Percentiles rank a stretch among this genome's conserved stretches.
Conservation (phyloP, 1,140 invertebrate genomes). For the Aradophagus sp. region DNA sequence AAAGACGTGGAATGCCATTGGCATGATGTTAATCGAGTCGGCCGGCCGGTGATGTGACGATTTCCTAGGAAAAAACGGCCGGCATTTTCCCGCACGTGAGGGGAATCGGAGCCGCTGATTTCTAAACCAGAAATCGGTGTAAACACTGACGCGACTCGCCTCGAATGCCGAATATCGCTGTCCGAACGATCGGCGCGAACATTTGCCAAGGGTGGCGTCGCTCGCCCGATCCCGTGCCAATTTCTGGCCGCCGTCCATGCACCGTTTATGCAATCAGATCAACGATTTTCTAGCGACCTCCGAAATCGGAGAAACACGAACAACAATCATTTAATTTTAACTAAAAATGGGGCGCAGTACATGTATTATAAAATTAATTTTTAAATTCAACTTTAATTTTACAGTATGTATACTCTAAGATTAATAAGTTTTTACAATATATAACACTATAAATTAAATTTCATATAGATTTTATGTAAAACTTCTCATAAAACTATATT, state of each 20-base stretch:
- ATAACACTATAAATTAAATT: too few species aligned
- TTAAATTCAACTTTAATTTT: too few species aligned
- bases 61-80: slow-evolving; percentile 58
- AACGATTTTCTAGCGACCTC: slow-evolving; percentile 1
- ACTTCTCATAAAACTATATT: too few species aligned
- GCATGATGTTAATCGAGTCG: slow-evolving; percentile 47
- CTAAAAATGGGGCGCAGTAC: too few species aligned
- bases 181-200: slow-evolving; percentile 12
- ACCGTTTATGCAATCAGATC: slow-evolving; percentile 26
- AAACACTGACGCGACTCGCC: slow-evolving; percentile 37
- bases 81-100: slow-evolving; percentile 65
- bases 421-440: too few species aligned
- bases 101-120: slow-evolving; percentile 57
- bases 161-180: slow-evolving; percentile 54
- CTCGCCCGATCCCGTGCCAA: slow-evolving; percentile 21
- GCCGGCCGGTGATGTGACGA: slow-evolving; percentile 35
- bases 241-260: slow-evolving; percentile 6
- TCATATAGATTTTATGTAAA: too few species aligned
- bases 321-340: too few species aligned
- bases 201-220: slow-evolving; percentile 19
- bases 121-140: slow-evolving; percentile 60
- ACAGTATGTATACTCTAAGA: too few species aligned
- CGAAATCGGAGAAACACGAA: too few species aligned
- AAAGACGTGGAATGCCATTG: slow-evolving; percentile 56
- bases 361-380: too few species aligned